Evolutionary conservation across 2,113 vertebrate genomes (phyloP).

Genomic region (Apus apus): DNA sequence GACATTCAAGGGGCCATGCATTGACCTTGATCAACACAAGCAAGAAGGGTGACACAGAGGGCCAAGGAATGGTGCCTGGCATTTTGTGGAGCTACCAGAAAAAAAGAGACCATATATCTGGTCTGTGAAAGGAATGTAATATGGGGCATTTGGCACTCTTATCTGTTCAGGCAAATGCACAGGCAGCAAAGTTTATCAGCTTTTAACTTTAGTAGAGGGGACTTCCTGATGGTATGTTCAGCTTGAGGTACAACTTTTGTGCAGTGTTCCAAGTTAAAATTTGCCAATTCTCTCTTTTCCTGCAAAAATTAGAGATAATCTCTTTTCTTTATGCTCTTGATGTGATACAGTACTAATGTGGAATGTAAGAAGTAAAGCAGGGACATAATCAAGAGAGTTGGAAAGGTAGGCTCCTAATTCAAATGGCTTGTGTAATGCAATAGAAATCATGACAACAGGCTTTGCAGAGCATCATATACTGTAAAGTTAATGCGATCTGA

Average conservation of each 20-base stretch:
- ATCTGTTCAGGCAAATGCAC: not conserved
- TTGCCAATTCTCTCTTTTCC: not conserved
- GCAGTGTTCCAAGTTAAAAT: not conserved
- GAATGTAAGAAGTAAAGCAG: not conserved
- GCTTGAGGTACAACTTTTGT: not conserved
- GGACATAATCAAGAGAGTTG: not conserved
- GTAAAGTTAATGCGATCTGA: not conserved
- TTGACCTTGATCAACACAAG: not conserved
- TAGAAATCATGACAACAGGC: not conserved
- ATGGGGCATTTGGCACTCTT: not conserved
- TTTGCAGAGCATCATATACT: not conserved
- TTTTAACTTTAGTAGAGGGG: not conserved
- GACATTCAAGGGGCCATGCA: not conserved
- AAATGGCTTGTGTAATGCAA: not conserved
- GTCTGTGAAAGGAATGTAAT: not conserved
- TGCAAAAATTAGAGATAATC: not conserved
- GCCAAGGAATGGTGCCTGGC: not conserved
- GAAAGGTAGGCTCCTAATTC: not conserved
- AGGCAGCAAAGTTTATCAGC: not conserved
- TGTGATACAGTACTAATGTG: not conserved
- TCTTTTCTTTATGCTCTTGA: not conserved
- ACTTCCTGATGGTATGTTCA: not conserved
- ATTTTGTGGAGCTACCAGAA: not conserved
- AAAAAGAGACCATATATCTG: not conserved
- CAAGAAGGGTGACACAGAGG: not conserved